Percentiles rank a stretch among this genome's conserved stretches.
phyloP scores from a whole-genome alignment of 2,113 vertebrate species.

The Calyptomena viridis region DNA sequence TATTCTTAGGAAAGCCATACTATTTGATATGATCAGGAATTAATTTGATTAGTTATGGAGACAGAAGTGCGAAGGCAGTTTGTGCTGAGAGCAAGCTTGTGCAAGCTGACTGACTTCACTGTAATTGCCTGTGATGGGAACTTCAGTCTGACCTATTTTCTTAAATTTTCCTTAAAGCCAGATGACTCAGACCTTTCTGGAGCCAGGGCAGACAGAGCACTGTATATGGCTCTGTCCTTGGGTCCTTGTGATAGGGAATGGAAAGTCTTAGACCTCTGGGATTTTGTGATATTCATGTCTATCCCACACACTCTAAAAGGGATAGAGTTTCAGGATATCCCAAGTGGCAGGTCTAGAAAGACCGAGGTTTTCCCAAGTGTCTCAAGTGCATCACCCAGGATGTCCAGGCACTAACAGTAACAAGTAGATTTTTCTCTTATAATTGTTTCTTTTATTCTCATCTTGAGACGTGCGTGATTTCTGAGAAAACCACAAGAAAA shows the following conservation, averaged over 20 bases:
- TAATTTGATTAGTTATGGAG: constrained; percentile 50
- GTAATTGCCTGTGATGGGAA: constrained; percentile 1
- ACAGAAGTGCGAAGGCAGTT: neutral
- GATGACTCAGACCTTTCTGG: constrained; percentile 32
- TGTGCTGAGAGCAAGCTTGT: constrained; percentile 10
- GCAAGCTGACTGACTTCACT: constrained; percentile 25
- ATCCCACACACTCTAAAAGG: neutral
- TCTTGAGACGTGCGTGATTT: neutral
- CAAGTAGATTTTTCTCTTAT: neutral
- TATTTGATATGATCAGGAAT: constrained; percentile 8
- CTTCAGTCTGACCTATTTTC: constrained; percentile 54
- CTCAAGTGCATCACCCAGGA: neutral
- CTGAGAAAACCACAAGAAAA: neutral
- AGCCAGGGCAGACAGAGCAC: neutral
- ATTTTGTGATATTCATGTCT: neutral
- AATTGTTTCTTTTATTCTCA: neutral
- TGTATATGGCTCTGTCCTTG: neutral
- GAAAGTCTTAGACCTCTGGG: neutral
- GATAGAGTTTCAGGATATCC: neutral
- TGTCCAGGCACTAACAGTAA: neutral
- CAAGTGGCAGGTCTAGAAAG: neutral
- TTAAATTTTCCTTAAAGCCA: constrained; percentile 23
- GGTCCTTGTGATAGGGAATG: neutral
- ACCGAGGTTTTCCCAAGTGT: neutral
- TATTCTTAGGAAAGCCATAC: neutral